Evolutionary conservation across 2,797 vertebrate species (phyloP), one percentile per base, ranked within the genome.

Genomic region (Neomorphus geoffroyi): DNA sequence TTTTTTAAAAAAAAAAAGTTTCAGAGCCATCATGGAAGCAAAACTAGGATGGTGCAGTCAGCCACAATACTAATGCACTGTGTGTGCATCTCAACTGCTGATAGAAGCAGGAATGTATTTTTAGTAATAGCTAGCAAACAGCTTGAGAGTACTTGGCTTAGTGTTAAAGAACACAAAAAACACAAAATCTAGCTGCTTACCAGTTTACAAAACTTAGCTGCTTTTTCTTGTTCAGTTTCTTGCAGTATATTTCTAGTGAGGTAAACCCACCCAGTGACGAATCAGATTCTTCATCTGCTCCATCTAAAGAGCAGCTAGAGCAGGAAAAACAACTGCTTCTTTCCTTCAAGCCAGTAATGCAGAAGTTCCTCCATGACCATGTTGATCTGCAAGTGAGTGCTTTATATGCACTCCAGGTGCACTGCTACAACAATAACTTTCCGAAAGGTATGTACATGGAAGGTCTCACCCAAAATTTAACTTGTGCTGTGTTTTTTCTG

Each of bases 281-380:
- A 61, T 98, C 98, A 0, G 99, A 99, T 95, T 98, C 98, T 98
- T 98, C 98, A 90, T 97, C 98, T 61, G 98, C 98, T 88, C 99
- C 99, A 96, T 98, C 98, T 94, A 99, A 99, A 98, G 99, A 99
- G 97, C 99, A 99, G 94, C 98, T 99, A 80, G 99, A 99, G 93
- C 99, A 98, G 96, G 99, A 99, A 98, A 99, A 99, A 92, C 98
- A 99, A 93, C 98, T 99, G 96, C 98, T 99, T 33, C 98, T 99
- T 96, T 98, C 99, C 97, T 99, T 99, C 97, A 99, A 99, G 97
- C 99, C 99, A 3, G 99, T 99, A 97, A 99, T 99, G 99, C 99
- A 99, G 98, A 99, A 99, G 97, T 99, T 99, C 97, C 98, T 99
- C 97, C 99, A 99, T 70, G 99, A 99, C 98, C 99, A 99, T 60